Evolutionary conservation across 2,888 invertebrate genomes (phyloP).

Genomic region (Aleiodes alternator): DNA sequence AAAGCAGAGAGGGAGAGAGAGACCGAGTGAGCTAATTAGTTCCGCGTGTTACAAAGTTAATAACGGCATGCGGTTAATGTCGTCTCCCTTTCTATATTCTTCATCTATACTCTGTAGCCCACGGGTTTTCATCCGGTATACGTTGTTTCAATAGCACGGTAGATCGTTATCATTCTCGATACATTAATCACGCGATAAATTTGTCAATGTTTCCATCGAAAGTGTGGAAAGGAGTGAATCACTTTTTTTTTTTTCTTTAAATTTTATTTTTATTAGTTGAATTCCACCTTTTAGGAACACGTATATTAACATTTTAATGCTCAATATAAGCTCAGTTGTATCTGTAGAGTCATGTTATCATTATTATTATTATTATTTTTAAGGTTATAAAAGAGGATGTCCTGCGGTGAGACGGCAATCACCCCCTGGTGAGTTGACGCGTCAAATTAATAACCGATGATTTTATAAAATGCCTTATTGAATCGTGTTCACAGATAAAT

Average conservation of each 20-base stretch:
- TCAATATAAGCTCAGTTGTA: conserved; percentile 45
- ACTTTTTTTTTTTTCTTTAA: conserved; percentile 1
- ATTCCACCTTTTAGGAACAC: conserved; percentile 38
- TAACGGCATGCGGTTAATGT: conserved; percentile 44
- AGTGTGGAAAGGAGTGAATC: conserved; percentile 22
- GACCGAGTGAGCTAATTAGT: conserved; percentile 51
- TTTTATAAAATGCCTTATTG: conserved; percentile 73
- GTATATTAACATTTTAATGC: conserved; percentile 46
- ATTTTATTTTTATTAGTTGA: conserved; percentile 30
- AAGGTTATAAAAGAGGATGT: conserved; percentile 37
- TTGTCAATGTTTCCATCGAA: conserved; percentile 25
- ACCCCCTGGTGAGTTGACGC: conserved; percentile 68
- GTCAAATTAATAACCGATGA: conserved; percentile 75
- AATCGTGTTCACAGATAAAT: conserved; percentile 68
- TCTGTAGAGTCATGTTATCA: conserved; percentile 17
- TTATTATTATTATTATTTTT: conserved; percentile 13
- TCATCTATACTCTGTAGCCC: conserved; percentile 6
- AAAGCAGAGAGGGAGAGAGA: conserved; percentile 17
- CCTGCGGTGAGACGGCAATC: conserved; percentile 64
- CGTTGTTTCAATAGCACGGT: conserved; percentile 26
- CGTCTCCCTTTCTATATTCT: conserved; percentile 41
- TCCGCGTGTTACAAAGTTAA: conserved; percentile 54
- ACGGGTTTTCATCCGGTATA: conserved; percentile 42
- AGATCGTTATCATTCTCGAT: conserved; percentile 31
- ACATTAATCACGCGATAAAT: conserved; percentile 34